Evolutionary conservation across 2,113 vertebrate genomes (phyloP).

Genomic region (Eleginops maclovinus): DNA sequence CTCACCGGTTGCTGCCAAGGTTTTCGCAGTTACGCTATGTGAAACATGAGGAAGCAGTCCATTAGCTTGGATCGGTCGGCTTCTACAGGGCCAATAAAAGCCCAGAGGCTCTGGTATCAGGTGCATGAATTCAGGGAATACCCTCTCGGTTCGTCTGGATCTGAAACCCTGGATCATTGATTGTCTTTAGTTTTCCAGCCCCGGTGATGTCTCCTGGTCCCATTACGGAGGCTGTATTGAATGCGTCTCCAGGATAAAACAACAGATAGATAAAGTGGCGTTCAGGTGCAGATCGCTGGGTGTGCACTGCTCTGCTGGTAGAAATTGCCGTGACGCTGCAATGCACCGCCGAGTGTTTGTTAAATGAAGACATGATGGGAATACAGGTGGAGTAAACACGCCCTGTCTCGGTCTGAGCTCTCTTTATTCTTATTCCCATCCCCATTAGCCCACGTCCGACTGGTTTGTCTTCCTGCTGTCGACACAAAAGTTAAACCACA

Average conservation of each 20-base stretch:
- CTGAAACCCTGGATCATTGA: constrained; percentile 49
- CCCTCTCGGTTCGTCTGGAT: constrained; percentile 17
- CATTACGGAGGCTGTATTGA: constrained; percentile 49
- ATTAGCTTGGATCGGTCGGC: background rate
- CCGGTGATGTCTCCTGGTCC: too few species aligned
- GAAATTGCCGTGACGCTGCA: constrained; percentile 37
- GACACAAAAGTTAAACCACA: background rate
- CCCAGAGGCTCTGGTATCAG: constrained; percentile 11
- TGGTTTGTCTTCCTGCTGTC: constrained; percentile 18
- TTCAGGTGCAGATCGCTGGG: constrained; percentile 39
- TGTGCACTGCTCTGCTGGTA: too few species aligned
- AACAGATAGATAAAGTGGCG: constrained; percentile 45
- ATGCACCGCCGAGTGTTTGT: constrained; percentile 37
- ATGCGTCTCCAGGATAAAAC: constrained; percentile 36
- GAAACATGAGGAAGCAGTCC: constrained; percentile 39
- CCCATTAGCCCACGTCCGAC: constrained; percentile 26
- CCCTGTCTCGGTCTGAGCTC: constrained; percentile 16
- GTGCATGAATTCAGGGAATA: constrained; percentile 52
- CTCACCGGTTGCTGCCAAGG: constrained; percentile 24
- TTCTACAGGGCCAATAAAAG: background rate
- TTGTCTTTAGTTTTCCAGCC: constrained; percentile 45
- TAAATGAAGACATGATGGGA: constrained; percentile 65
- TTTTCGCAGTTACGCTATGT: constrained; percentile 5
- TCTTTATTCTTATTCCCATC: constrained; percentile 25
- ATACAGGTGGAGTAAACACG: constrained; percentile 41